A percentile compares a stretch with the other conserved stretches of the same genome.
These are phyloP conservation scores for Noctua fimbriata DNA, from an alignment of 2,888 invertebrate genomes.

Conservation along the genomic window DNA sequence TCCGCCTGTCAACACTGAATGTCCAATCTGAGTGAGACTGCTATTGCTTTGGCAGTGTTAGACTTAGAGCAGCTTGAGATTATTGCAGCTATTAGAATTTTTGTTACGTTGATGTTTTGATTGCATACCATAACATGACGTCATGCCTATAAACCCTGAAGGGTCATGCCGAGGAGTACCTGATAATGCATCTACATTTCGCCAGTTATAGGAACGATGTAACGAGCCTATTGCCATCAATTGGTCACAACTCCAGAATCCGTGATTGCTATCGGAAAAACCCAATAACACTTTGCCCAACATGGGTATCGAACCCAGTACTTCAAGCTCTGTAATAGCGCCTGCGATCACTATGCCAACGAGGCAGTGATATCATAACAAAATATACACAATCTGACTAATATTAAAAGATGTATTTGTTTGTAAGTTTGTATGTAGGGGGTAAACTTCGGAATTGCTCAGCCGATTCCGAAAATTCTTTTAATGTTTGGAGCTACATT, in stretches of 20 bases:
- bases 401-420: too few species aligned
- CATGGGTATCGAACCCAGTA: background rate
- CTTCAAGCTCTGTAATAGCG: background rate
- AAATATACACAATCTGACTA: background rate
- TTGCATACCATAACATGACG: background rate
- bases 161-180: background rate
- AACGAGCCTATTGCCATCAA: background rate
- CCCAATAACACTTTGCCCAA: background rate
- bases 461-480: too few species aligned
- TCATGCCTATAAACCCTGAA: background rate
- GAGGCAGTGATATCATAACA: background rate
- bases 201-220: background rate
- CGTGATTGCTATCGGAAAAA: background rate
- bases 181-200: background rate
- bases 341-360: background rate
- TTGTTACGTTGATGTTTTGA: background rate
- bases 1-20: constrained; percentile 26
- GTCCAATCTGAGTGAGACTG: constrained; percentile 8
- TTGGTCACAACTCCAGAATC: background rate
- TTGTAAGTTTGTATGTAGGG: too few species aligned
- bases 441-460: too few species aligned
- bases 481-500: too few species aligned
- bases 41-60: background rate
- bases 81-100: constrained; percentile 3
- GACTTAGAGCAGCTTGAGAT: background rate